Evolutionary conservation across 2,888 invertebrate species (phyloP), one percentile per base, ranked within the genome.

Genomic region (Parnassius smintheus): DNA sequence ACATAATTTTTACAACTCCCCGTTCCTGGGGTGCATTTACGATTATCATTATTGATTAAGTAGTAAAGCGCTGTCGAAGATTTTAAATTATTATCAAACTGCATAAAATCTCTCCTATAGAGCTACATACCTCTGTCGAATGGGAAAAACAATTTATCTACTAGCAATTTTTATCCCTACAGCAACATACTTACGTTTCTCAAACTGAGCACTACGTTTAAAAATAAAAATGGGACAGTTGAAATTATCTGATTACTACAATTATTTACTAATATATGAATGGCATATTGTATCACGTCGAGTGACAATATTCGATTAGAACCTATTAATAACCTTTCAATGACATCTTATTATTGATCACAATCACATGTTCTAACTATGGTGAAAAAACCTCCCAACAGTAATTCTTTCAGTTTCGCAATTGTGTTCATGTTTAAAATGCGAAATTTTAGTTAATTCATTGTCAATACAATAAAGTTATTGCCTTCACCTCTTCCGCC

Each of bases 1-100:
- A 89, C 74, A 73, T 76, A 80, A 84, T 83, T 86, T 88, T 78
- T 87, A 88, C 85, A 85, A 79, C 72, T 76, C 75, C 72, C 66
- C 56, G 53, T 52, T 65, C 48, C 50, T 51, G 50, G 58, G 53
- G 56, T 57, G 61, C 58, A 48, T 65, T 48, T 44, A 60, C 44
- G 22, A 25, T 56, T 25, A 59, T 53, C 18, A 46, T 18, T 53
- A 60, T 60, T 12, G 44, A 42, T 61, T 42, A 49, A 55, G 35
- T 56, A 61, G 25, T 61, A 22, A 56, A 56, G 56, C 56, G 51
- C 51, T 51, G 35, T 51, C 12, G 45, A 56, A 51, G 1, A 8
- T 13, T 49, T 48, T 7, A 50, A 50, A 25, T 48, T 54, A 51
- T 49, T 42, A 57, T 42, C 25, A 9, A 44, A 51, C 18, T 25